Base-by-base conservation (phyloP, 2,888 invertebrate genomes). In the Brassicogethes aeneus region DNA sequence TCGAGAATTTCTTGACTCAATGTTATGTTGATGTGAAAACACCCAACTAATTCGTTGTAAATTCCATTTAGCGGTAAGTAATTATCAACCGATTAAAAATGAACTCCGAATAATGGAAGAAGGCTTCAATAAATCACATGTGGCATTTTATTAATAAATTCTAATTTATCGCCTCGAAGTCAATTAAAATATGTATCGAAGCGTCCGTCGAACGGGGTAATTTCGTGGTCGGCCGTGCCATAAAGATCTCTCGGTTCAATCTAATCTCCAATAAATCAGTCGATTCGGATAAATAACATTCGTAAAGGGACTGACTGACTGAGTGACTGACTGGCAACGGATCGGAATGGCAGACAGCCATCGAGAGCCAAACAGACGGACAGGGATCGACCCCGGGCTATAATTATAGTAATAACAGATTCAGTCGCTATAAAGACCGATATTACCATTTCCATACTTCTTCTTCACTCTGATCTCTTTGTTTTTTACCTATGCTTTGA, bases 371-470 rank as follows among this genome's bases (percentile, higher is more conserved):
- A 55, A 54, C 60, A 60, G 59, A 63, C 62, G 52, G 60, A 64
- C 61, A 56, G 61, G 59, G 56, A 50, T 56, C 41, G 54, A 60
- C 65, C 48, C 43, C 40, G 53, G 58, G 62, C 60, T 61, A 60
- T 66, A 65, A 66, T 66, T 66, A 66, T 65, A 59, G 61, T 66
- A 66, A 66, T 66, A 61, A 65, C 64, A 65, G 63, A 62, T 65
- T 61, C 61, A 61, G 57, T 58, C 54, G 51, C 54, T 56, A 59
- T 59, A 59, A 57, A 61, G 56, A 54, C 57, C 55, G 57, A 60
- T 60, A 60, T 59, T 60, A 59, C 58, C 52, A 56, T 61, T 61
- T 60, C 59, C 56, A 56, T 59, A 55, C 56, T 54, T 54, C 52
- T 58, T 55, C 41, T 43, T 49, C 47, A 47, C 45, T 37, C 38